Base-by-base conservation (phyloP, 2,797 vertebrate species). In the Sphaeramia orbicularis region DNA sequence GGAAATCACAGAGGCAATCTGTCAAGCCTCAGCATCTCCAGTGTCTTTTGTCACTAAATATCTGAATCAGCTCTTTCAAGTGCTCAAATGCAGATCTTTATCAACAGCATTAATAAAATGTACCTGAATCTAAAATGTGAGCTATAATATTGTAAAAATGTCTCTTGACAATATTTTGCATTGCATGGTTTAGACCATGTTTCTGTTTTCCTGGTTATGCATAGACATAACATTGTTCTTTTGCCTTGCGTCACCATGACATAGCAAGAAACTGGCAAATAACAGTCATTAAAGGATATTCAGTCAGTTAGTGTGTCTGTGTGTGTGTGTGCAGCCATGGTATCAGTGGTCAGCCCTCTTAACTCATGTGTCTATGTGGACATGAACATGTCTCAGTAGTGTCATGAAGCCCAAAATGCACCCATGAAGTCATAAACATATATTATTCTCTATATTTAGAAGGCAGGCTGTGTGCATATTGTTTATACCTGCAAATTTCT, bases 221-320 rank as follows among this genome's bases (percentile, higher is more conserved):
- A 54, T 12, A 32, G 70, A 74, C 71, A 16, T 38, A 75, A 57
- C 67, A 75, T 81, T 59, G 62, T 80, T 78, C 66, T 66, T 49
- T 67, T 19, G 47, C 30, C 49, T 70, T 69, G 78, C 57, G 57
- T 92, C 91, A 93, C 71, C 59, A 67, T 93, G 92, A 93, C 91
- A 82, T 48, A 45, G 85, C 89, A 83, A 80, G 72, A 85, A 68
- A 71, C 70, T 51, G 60, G 51, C 42, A 74, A 86, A 91, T 87
- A 93, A 91, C 92, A 92, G 78, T 92, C 60, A 94, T 94, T 92
- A 92, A 83, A 48, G 85, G 84, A 81, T 93, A 48, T 71, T 66
- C 65, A 36, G 41, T 40, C 57, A 65, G 57, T 52, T 10, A n/a
- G 50, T 82, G 27, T 54, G 55, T 83, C 49, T 53, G 15, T 54